Base-by-base conservation (phyloP, 1,140 invertebrate species). In the Drosophila pectinifera region DNA sequence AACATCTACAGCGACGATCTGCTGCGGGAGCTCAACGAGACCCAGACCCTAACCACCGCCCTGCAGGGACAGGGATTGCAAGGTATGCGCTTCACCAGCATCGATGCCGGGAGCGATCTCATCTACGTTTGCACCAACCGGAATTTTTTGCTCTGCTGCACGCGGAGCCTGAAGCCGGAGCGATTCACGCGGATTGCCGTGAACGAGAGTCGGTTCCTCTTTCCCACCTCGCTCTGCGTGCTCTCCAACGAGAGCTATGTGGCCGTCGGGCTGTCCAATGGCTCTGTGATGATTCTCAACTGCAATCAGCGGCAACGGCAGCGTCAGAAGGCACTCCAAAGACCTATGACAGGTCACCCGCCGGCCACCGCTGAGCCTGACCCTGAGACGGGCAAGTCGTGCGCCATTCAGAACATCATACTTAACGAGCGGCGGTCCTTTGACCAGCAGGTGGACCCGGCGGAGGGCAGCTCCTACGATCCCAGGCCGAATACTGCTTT, bases 321-420 rank as follows among this genome's bases (percentile, higher is more conserved):
- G 20, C 45, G 53, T 3, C 22, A 65, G 13, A 56, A 67, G 34
- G 20, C 4, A 1, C 18, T 14, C 24, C 69, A 53, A 5, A 51
- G 69, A 6, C 78, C 69, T 0, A 46, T 20, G 5, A 70, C 74
- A 7, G 79, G 61, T 3, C 48, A 68, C 16, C 74, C 67, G 7
- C 63, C 38, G 13, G 18, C 65, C 16, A 46, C 13, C 0, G 45
- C 53, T 49, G 63, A 57, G 2, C 56, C 38, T 7, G 86, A 80
- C 43, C 54, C 63, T 0, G 80, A 88, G 5, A 91, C 76, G 8
- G 90, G 88, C 14, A 92, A 92, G 72, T 92, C 92, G 7, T 92
- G 92, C 48, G 91, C 91, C 49, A 92, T 92, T 42, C 92, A 92
- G 61, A 92, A 92, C 36, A 92, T 92, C 16, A 88, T 92, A 26